A percentile compares a stretch with the other conserved stretches of the same genome.
These are phyloP conservation scores for Trisateles emortualis DNA, from an alignment of 2,888 invertebrate genomes.

Conservation along the genomic window DNA sequence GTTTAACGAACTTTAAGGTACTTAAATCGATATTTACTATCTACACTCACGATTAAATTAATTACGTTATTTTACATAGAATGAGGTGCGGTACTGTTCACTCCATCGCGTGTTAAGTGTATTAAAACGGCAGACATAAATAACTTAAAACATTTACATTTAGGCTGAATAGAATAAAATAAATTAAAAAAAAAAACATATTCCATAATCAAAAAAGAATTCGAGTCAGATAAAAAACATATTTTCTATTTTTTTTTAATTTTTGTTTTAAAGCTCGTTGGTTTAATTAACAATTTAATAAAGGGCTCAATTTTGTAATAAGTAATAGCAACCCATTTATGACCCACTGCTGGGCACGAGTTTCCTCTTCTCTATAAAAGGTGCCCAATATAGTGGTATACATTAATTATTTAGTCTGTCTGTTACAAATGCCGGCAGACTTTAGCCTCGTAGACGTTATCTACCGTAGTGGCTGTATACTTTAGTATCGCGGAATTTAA, in stretches of 20 bases:
- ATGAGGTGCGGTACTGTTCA: no score
- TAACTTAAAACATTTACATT: no score
- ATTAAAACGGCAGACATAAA: no score
- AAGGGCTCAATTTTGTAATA: background rate
- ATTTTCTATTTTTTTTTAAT: background rate
- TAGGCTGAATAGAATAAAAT: no score
- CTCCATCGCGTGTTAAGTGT: no score
- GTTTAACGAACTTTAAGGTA: conserved; percentile 36
- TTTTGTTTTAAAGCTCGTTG: background rate
- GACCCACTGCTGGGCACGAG: no score
- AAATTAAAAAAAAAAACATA: no score
- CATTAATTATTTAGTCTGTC: conserved; percentile 12
- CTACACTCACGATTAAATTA: background rate
- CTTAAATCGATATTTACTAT: background rate
- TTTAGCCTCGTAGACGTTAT: conserved; percentile 2
- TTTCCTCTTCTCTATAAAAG: no score
- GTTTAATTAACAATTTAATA: conserved; percentile 4
- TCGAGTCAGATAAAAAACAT: no score
- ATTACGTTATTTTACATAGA: no score
- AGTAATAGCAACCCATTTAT: no score
- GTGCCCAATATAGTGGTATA: background rate
- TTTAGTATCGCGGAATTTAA: background rate
- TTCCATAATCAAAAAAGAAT: no score
- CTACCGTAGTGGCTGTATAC: background rate
- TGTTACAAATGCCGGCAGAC: conserved; percentile 4